phyloP scores from a whole-genome alignment of 2,797 vertebrate genomes.

The Helostoma temminkii region DNA sequence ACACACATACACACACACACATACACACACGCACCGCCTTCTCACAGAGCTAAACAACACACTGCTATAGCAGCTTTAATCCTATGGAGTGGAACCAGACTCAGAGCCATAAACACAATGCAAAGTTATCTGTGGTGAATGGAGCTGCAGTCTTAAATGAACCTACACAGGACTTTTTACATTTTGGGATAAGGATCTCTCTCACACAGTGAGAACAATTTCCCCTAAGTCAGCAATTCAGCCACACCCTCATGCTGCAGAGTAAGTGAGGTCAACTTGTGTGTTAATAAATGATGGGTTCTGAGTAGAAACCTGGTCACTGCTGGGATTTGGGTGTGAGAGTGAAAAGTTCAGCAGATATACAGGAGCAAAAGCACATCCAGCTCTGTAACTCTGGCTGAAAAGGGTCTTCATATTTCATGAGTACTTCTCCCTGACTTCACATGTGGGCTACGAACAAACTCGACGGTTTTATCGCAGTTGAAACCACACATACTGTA shows the following conservation, averaged over 20 bases:
- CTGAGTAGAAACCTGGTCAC: conserved; percentile 71
- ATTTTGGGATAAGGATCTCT: conserved; percentile 56
- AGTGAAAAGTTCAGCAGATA: conserved; percentile 81
- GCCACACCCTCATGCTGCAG: conserved; percentile 55
- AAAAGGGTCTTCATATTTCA: conserved; percentile 82
- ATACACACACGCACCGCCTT: conserved; percentile 39
- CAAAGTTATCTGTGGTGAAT: conserved; percentile 40
- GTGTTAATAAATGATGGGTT: conserved; percentile 81
- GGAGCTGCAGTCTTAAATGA: conserved; percentile 42
- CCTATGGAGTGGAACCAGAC: conserved; percentile 49
- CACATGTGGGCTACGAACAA: conserved; percentile 61
- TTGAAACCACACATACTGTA: conserved; percentile 67
- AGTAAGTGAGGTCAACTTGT: conserved; percentile 81
- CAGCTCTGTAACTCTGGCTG: conserved; percentile 50
- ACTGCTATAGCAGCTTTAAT: conserved; percentile 51
- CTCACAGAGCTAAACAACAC: conserved; percentile 45
- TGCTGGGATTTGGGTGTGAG: conserved; percentile 70
- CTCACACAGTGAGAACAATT: conserved; percentile 13
- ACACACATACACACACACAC: conserved; percentile 21
- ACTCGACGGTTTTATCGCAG: conserved; percentile 73
- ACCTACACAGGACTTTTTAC: conserved; percentile 29
- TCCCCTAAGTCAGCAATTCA: conserved; percentile 53
- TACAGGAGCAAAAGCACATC: conserved; percentile 49
- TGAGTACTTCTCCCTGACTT: conserved; percentile 76
- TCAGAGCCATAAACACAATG: conserved; percentile 45